Conservation (phyloP, 2,888 invertebrate genomes). For the Heteromyza rotundicornis region DNA sequence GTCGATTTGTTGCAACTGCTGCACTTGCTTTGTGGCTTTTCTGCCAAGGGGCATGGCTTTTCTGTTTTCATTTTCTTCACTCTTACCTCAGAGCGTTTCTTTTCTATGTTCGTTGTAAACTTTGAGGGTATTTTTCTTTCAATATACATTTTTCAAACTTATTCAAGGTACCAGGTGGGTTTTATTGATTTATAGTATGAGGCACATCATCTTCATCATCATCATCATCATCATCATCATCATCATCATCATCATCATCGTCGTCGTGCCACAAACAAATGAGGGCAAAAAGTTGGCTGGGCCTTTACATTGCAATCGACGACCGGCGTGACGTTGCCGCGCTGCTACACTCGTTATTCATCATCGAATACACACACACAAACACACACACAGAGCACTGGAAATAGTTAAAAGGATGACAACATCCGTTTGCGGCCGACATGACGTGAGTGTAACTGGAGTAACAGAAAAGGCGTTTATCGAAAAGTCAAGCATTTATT, state of each 20-base stretch:
- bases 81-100: not conserved
- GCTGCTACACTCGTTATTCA: constrained; percentile 2
- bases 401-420: not conserved
- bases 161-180: constrained; percentile 29
- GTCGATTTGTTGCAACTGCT: constrained; percentile 4
- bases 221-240: not conserved
- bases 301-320: too few relatives aligned
- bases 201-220: not conserved
- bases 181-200: constrained; percentile 27
- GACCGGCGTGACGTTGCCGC: too few relatives aligned
- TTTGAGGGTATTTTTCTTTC: not conserved
- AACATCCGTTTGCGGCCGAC: not conserved
- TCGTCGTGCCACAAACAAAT: not conserved
- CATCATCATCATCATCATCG: not conserved
- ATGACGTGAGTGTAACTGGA: not conserved
- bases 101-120: constrained; percentile 2
- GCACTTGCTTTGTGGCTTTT: not conserved
- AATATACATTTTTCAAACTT: constrained; percentile 13
- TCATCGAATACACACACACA: too few relatives aligned
- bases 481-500: too few relatives aligned
- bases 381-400: not conserved
- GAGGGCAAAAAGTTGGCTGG: not conserved
- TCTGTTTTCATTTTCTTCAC: not conserved
- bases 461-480: not conserved
- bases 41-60: not conserved